phyloP scores from a whole-genome alignment of 2,113 vertebrate species.

The Sterrhoptilus dennistouni region DNA sequence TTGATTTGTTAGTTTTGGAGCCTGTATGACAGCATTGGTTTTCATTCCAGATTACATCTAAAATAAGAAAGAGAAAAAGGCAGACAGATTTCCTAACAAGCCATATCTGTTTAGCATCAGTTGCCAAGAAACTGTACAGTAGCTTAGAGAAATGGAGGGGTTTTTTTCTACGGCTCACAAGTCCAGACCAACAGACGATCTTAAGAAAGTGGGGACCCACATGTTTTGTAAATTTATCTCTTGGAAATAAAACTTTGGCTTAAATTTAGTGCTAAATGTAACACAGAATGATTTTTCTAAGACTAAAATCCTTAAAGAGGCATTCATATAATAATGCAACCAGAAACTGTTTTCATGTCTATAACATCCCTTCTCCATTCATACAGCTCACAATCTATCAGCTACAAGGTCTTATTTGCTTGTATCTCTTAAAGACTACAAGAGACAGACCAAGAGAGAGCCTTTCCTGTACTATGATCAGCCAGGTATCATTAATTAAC shows the following conservation, averaged over 20 bases:
- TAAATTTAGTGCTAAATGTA: neutral
- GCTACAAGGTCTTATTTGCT: neutral
- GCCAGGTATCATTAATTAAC: slow-evolving; percentile 67
- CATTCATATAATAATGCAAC: neutral
- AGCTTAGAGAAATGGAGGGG: neutral
- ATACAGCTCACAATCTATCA: neutral
- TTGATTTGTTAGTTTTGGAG: slow-evolving; percentile 42
- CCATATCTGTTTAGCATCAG: slow-evolving; percentile 33
- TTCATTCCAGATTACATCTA: slow-evolving; percentile 24
- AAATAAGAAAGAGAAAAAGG: neutral
- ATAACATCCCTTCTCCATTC: neutral
- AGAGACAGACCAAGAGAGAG: neutral
- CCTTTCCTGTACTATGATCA: slow-evolving; percentile 56
- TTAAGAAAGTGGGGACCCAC: neutral
- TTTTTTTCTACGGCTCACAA: neutral
- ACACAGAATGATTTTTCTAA: neutral
- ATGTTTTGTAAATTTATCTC: neutral
- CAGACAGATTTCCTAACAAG: neutral
- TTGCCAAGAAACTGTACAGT: slow-evolving; percentile 39
- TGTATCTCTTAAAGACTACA: neutral
- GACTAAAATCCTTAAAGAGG: neutral
- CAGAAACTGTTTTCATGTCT: neutral
- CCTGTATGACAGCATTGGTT: neutral
- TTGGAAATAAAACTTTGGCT: neutral
- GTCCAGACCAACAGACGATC: neutral